phyloP scores from a whole-genome alignment of 2,113 vertebrate species.

The Paraplagusia blochii region DNA sequence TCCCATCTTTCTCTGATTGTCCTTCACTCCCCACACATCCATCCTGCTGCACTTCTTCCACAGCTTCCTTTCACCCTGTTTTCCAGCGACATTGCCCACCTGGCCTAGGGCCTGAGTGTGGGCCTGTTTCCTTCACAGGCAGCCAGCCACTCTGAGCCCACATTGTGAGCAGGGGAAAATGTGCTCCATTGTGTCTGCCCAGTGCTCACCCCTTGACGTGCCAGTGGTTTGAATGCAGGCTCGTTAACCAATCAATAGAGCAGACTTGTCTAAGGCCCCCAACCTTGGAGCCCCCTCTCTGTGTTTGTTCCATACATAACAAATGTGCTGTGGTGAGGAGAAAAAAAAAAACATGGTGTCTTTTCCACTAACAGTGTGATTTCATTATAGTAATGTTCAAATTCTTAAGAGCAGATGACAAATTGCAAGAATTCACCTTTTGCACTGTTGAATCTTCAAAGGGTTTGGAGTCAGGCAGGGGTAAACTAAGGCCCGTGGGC shows the following conservation, averaged over 20 bases:
- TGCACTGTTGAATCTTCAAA: too few species aligned
- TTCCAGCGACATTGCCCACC: conserved; percentile 4
- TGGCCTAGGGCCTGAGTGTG: conserved; percentile 56
- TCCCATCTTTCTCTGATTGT: background rate
- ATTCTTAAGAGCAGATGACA: too few species aligned
- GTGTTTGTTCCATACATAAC: conserved; percentile 66
- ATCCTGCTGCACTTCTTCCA: conserved; percentile 20
- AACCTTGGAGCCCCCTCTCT: conserved; percentile 65
- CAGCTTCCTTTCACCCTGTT: conserved; percentile 10
- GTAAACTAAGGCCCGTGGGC: too few species aligned
- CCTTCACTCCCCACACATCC: conserved; percentile 18
- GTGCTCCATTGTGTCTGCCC: conserved; percentile 69
- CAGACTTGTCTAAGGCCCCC: conserved; percentile 66
- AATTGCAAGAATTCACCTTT: too few species aligned
- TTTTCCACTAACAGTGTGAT: background rate
- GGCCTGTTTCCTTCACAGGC: conserved; percentile 46
- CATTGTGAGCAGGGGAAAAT: conserved; percentile 67
- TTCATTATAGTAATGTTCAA: too few species aligned
- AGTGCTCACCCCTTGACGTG: conserved; percentile 52
- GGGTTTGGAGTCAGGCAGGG: too few species aligned
- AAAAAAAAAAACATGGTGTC: conserved; percentile 39
- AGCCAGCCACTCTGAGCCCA: conserved; percentile 44
- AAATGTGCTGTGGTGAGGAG: conserved; percentile 61
- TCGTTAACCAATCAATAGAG: conserved; percentile 77
- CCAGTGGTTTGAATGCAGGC: conserved; percentile 66